phyloP scores from a whole-genome alignment of 1,140 invertebrate species.

The Calephelis virginiensis region DNA sequence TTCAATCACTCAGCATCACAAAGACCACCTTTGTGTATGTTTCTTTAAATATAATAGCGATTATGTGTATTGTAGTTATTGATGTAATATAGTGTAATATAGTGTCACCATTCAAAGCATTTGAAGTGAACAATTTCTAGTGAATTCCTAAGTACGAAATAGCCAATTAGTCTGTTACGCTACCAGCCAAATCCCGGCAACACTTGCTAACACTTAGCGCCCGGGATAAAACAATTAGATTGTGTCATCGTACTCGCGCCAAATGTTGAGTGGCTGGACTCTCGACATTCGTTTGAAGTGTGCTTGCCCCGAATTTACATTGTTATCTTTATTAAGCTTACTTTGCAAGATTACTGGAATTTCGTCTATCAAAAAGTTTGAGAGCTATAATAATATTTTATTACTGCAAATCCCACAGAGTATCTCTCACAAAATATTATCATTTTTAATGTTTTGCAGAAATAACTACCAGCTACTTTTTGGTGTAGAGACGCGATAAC shows the following conservation, averaged over 20 bases:
- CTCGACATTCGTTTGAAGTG: conserved; percentile 8
- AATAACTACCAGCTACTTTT: too few species aligned
- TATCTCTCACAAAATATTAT: too few species aligned
- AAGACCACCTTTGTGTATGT: too few species aligned
- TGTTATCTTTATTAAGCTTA: conserved; percentile 10
- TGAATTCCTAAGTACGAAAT: conserved; percentile 7
- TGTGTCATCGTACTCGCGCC: conserved; percentile 6
- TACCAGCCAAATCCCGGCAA: conserved; percentile 5
- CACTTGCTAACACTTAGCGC: conserved; percentile 12
- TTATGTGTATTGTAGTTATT: too few species aligned
- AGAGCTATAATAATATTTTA: too few species aligned
- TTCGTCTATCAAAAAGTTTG: not conserved
- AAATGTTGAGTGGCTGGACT: conserved; percentile 8
- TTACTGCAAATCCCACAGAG: too few species aligned
- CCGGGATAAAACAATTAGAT: conserved; percentile 15
- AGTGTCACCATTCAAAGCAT: not conserved
- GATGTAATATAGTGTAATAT: too few species aligned
- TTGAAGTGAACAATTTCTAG: not conserved
- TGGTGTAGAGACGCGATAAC: too few species aligned
- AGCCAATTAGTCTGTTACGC: conserved; percentile 1
- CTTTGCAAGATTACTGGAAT: conserved; percentile 7
- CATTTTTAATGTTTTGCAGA: too few species aligned
- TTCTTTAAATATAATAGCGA: too few species aligned
- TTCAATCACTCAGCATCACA: too few species aligned
- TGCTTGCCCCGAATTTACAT: conserved; percentile 7